Base-by-base conservation (phyloP, 2,113 vertebrate genomes). In the Otocyon megalotis region DNA sequence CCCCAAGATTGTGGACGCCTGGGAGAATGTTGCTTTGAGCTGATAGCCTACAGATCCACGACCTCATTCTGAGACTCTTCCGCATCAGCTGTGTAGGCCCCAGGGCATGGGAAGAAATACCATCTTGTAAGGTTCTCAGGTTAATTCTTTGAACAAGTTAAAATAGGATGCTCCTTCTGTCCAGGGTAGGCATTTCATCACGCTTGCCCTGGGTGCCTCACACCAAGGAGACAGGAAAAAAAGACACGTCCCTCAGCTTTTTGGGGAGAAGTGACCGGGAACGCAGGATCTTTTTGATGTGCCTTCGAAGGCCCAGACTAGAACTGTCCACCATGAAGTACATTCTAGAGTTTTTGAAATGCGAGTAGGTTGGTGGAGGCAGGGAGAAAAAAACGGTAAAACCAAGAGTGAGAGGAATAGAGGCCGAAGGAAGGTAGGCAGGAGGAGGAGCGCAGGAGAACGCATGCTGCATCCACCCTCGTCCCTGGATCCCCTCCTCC, bases 171-270 rank as follows among this genome's bases (percentile, higher is more conserved):
- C n/a, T 43, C 3, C 56, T 56, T 83, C 56, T 58, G 0, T 48
- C 32, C 43, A 32, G n/a, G 32, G 30, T 19, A 48, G 15, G 32
- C 32, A 54, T 85, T 80, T 22, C 16, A 63, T 30, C 63, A 35
- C 12, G 17, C 3, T 85, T 30, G 43, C 79, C 80, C 13, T 37
- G 20, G 43, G 43, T 43, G 43, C 43, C 43, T 80, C 76, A 95
- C 43, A 28, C 17, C 79, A 89, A 58, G 53, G 88, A 94, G 58
- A 86, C 11, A 90, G 65, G 81, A 91, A 74, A 43, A 43, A 65
- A 20, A 86, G 14, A 63, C 14, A 60, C 3, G 20, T 48, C 43
- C 62, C 24, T 60, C 37, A 69, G 50, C 32, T 74, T 84, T 84
- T 50, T 5, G 24, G 58, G n/a, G 83, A 72, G 76, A 32, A 20